Evolutionary conservation across 1,140 invertebrate genomes (phyloP), one percentile per base, ranked within the genome.

Genomic region (Papilio polyxenes): DNA sequence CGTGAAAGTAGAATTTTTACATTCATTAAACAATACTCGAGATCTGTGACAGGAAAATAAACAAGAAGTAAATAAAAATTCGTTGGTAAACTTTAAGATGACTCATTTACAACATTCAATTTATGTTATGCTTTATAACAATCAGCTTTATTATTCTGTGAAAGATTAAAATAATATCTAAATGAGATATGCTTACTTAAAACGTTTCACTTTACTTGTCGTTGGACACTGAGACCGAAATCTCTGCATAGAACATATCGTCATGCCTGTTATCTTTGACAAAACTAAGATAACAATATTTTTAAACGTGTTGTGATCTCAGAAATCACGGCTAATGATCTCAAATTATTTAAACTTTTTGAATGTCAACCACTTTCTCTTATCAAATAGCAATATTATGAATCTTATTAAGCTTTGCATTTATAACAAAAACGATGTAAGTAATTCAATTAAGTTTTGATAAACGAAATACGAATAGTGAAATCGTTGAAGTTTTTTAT

Each of bases 401-500:
- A 31, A 37, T 72, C 31, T 37, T 15, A 72, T 72, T 72, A 37
- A 37, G 11, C 15, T 23, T 37, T 37, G 62, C 7, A 72, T 72
- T 72, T 11, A 72, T 62, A 23, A 72, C 31, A 40, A 40, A 72
- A 8, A 72, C 23, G 23, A 65, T 31, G 23, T 31, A 65, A 65
- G 20, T 40, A 72, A 37, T 40, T 72, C 13, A 37, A 72, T 13
- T 72, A 40, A 72, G 37, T 40, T n/a, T 37, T 44, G 40, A 44
- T 40, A 37, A 37, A 31, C 15, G 3, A 72, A 72, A 65, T 37
- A 40, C 4, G 4, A 37, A 13, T 37, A 31, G 62, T 65, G 23
- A 65, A 72, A 72, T 37, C 65, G 65, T 72, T 72, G 65, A 72
- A 37, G 65, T 72, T 31, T 72, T 72, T 37, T 40, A 72, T 37